phyloP scores from a whole-genome alignment of 2,797 vertebrate species.

The Apogon talboti region DNA sequence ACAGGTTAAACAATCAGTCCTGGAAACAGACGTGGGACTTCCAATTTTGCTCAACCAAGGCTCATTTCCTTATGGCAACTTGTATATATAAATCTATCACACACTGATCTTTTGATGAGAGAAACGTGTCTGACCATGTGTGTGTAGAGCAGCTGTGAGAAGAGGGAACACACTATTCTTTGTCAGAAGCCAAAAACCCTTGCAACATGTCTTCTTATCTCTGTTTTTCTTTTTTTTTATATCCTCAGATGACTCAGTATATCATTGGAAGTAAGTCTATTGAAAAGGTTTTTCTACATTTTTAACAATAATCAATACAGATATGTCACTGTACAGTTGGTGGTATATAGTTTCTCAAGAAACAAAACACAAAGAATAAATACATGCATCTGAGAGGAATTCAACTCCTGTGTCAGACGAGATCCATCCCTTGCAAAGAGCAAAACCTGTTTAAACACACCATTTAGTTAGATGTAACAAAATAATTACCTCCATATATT shows the following conservation, averaged over 20 bases:
- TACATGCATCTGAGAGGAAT: too few relatives aligned
- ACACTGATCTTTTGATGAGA: slow-evolving; percentile 13
- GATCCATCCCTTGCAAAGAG: too few relatives aligned
- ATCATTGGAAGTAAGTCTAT: not conserved
- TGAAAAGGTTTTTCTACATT: not conserved
- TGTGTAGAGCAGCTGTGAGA: slow-evolving; percentile 25
- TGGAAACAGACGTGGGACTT: slow-evolving; percentile 41
- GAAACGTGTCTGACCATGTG: slow-evolving; percentile 34
- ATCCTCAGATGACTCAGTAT: slow-evolving; percentile 19
- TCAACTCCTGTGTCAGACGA: too few relatives aligned
- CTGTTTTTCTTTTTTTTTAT: slow-evolving; percentile 23
- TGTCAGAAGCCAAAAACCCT: slow-evolving; percentile 34
- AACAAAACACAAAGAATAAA: too few relatives aligned
- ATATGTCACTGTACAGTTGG: not conserved
- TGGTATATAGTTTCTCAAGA: not conserved
- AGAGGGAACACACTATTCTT: slow-evolving; percentile 37
- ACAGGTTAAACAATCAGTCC: slow-evolving; percentile 68
- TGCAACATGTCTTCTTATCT: slow-evolving; percentile 35
- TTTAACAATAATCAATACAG: not conserved
- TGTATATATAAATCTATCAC: slow-evolving; percentile 25
- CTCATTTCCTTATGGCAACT: slow-evolving; percentile 3
- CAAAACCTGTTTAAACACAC: too few relatives aligned
- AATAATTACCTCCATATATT: too few relatives aligned
- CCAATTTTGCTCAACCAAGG: not conserved
- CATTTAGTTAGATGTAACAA: too few relatives aligned